phyloP scores from a whole-genome alignment of 2,888 invertebrate species.

The Aquatica leii region DNA sequence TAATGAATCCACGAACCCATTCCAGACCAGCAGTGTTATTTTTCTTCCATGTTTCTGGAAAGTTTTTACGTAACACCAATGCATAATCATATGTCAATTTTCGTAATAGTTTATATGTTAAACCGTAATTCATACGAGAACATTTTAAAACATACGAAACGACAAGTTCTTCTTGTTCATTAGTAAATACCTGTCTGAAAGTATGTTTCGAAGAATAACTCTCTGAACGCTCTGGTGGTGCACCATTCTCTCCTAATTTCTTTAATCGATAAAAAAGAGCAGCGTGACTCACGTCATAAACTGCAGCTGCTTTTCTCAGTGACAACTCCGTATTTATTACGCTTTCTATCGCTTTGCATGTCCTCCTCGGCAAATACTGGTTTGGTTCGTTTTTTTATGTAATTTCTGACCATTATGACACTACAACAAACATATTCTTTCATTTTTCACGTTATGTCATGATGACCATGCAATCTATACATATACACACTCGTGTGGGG shows the following conservation, averaged over 20 bases:
- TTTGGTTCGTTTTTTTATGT: background rate
- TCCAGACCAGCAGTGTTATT: constrained; percentile 31
- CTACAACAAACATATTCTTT: background rate
- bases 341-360: background rate
- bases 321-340: background rate
- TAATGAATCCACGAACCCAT: constrained; percentile 36
- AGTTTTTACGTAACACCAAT: constrained; percentile 11
- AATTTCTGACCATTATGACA: background rate
- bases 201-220: constrained; percentile 31
- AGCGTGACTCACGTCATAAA: background rate
- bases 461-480: too few species aligned
- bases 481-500: too few species aligned
- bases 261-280: constrained; percentile 3
- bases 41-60: constrained; percentile 19
- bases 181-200: constrained; percentile 39
- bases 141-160: constrained; percentile 37
- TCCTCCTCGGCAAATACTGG: background rate
- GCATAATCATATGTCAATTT: constrained; percentile 30
- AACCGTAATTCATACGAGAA: constrained; percentile 45
- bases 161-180: constrained; percentile 35
- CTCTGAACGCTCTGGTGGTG: background rate
- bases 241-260: background rate
- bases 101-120: constrained; percentile 32
- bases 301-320: background rate
- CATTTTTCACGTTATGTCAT: too few species aligned